phyloP scores from a whole-genome alignment of 2,113 vertebrate genomes.

The Vulpes vulpes region DNA sequence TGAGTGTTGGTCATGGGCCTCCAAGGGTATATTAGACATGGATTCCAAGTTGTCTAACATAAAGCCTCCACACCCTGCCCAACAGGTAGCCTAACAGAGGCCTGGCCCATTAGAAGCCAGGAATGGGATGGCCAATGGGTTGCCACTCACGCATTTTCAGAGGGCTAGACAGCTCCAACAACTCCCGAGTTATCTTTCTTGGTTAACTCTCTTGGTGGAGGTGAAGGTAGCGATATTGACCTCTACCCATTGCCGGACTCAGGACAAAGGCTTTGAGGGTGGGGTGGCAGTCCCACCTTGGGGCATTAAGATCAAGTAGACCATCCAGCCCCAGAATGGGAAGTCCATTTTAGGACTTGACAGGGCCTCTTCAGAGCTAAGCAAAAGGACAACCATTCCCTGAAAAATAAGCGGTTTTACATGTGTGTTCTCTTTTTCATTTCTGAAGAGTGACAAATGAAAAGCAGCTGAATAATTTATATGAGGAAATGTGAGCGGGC shows the following conservation, averaged over 20 bases:
- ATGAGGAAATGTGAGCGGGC: slow-evolving; percentile 38
- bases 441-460: slow-evolving; percentile 44
- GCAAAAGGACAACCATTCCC: not conserved
- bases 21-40: not conserved
- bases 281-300: not conserved
- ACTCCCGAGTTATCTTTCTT: not conserved
- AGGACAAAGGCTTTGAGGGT: not conserved
- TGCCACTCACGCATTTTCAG: not conserved
- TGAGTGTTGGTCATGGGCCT: not conserved
- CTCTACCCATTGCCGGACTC: not conserved
- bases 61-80: not conserved
- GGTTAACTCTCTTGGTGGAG: not conserved
- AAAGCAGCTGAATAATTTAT: slow-evolving; percentile 66
- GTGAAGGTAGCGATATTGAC: not conserved
- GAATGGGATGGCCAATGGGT: not conserved
- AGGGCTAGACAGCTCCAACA: not conserved
- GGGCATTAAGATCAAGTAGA: not conserved
- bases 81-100: not conserved
- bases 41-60: not conserved
- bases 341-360: not conserved
- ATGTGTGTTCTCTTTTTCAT: not conserved
- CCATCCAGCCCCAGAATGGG: not conserved
- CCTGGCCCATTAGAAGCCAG: not conserved
- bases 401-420: not conserved
- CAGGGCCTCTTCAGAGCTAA: not conserved